Evolutionary conservation across 2,797 vertebrate species (phyloP).

Genomic region (Cygnus olor): DNA sequence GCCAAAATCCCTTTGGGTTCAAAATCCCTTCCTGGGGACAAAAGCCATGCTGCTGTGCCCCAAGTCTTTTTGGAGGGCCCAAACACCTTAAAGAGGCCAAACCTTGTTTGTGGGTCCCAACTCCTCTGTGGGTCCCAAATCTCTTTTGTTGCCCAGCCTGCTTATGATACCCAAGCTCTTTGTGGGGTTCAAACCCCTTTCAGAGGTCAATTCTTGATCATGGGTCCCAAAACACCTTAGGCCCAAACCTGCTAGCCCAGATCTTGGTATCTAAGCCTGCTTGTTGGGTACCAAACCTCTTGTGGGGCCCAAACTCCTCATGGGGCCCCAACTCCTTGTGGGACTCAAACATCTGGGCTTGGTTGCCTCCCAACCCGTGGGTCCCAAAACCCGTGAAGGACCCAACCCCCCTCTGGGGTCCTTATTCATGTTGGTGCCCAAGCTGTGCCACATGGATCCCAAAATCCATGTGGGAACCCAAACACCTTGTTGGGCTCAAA

Average conservation of each 20-base stretch:
- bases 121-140: background rate
- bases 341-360: background rate
- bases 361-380: background rate
- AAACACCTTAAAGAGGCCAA: background rate
- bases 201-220: too few species aligned
- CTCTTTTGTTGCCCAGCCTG: background rate
- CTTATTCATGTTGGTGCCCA: background rate
- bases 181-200: background rate
- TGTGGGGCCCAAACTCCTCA: background rate
- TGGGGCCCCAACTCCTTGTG: background rate
- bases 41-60: background rate
- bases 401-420: too few species aligned
- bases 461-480: background rate
- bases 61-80: background rate
- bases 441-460: background rate
- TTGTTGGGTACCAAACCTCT: too few species aligned
- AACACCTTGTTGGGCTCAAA: too few species aligned
- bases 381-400: background rate
- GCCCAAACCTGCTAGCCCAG: background rate
- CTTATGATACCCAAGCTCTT: rapidly evolving
- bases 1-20: background rate
- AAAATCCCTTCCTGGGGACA: background rate
- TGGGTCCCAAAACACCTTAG: too few species aligned
- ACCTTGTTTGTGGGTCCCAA: too few species aligned
- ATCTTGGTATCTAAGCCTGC: background rate